Evolutionary conservation across 1,140 invertebrate species (phyloP).

Genomic region (Drosophila miranda): DNA sequence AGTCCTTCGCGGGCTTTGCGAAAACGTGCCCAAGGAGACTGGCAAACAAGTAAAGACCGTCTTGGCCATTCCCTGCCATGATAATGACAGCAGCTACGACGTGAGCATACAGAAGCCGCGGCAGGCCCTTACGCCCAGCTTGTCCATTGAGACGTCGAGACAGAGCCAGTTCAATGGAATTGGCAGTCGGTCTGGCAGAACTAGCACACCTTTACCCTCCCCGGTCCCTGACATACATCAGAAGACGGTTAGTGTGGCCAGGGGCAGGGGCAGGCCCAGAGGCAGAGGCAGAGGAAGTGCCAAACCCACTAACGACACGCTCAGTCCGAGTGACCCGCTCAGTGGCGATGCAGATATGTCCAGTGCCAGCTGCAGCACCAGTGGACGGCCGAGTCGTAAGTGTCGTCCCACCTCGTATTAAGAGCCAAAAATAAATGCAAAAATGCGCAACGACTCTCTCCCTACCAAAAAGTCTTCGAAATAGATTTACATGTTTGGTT

Average conservation of each 20-base stretch:
- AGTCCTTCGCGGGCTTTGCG: too few species aligned
- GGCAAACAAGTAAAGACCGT: too few species aligned
- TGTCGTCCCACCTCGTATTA: constrained; percentile 45
- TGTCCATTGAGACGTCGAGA: too few species aligned
- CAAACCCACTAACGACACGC: neutral
- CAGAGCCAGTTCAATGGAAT: neutral
- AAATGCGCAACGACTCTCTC: constrained; percentile 41
- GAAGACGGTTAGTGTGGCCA: too few species aligned
- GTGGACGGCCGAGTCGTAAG: constrained; percentile 29
- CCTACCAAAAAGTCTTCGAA: neutral
- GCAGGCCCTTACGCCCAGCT: too few species aligned
- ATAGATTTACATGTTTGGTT: neutral
- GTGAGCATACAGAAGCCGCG: too few species aligned
- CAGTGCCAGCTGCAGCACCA: neutral
- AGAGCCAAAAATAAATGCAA: constrained; percentile 28
- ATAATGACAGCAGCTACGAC: too few species aligned
- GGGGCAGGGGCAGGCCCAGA: neutral
- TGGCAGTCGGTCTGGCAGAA: neutral
- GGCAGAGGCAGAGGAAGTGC: neutral
- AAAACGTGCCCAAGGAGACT: too few species aligned
- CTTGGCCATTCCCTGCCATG: too few species aligned
- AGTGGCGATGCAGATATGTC: neutral
- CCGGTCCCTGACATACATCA: neutral
- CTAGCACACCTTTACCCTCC: constrained; percentile 6
- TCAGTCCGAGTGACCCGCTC: too few species aligned